Conservation (phyloP, 2,888 invertebrate genomes). For the Aphidoletes aphidimyza region DNA sequence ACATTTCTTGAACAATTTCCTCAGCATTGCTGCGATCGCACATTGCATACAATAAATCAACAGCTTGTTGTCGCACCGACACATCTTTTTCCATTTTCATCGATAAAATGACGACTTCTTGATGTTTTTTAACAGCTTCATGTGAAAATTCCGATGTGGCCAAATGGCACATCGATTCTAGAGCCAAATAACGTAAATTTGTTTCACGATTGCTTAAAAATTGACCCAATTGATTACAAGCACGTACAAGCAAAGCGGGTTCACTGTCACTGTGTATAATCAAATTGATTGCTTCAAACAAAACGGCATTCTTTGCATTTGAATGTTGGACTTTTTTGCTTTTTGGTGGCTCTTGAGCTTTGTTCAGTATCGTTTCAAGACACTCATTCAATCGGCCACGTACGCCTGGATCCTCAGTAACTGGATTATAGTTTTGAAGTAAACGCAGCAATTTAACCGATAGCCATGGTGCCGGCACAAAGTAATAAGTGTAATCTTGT, state of each 20-base stretch:
- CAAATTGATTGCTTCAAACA: slow-evolving; percentile 99
- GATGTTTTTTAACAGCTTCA: slow-evolving; percentile 99
- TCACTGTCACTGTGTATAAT: slow-evolving; percentile 99
- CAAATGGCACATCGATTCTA: slow-evolving; percentile 99
- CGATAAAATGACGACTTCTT: slow-evolving; percentile 98
- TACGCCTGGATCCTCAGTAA: slow-evolving; percentile 95
- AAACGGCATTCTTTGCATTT: slow-evolving; percentile 99
- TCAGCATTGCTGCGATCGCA: slow-evolving; percentile 99
- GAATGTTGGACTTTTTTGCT: slow-evolving; percentile 99
- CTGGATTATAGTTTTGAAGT: slow-evolving; percentile 98
- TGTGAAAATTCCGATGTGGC: slow-evolving; percentile 99
- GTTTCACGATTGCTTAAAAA: slow-evolving; percentile 98
- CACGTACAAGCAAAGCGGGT: slow-evolving; percentile 94
- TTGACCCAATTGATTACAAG: slow-evolving; percentile 98
- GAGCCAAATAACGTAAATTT: slow-evolving; percentile 94
- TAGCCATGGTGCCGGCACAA: slow-evolving; percentile 99
- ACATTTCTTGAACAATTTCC: slow-evolving; percentile 99
- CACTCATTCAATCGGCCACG: slow-evolving; percentile 96
- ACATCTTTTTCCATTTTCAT: slow-evolving; percentile 99
- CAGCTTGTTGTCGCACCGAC: slow-evolving; percentile 96
- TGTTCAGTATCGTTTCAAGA: slow-evolving; percentile 96
- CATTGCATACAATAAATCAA: slow-evolving; percentile 99
- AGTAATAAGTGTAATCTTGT: slow-evolving; percentile 99
- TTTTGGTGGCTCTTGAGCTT: slow-evolving; percentile 99
- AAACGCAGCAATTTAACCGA: slow-evolving; percentile 96